These are phyloP conservation scores for Psephotus haematonotus DNA, from an alignment of 2,113 vertebrate species.

Conservation along the genomic window DNA sequence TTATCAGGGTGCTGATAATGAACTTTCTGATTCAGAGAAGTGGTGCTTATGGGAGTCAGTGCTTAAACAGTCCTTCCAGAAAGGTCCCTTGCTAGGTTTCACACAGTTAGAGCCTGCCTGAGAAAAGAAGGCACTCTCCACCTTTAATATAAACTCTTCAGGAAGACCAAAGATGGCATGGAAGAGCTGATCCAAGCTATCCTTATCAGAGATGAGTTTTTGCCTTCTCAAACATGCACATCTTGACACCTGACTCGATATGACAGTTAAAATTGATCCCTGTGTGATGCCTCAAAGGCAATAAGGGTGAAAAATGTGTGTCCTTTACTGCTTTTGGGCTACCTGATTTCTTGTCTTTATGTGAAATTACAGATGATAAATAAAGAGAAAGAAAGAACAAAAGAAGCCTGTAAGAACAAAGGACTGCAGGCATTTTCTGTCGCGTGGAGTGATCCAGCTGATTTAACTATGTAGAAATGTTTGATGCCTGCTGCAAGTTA, in stretches of 20 bases:
- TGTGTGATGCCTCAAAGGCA: background rate
- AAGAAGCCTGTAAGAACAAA: background rate
- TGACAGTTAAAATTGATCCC: background rate
- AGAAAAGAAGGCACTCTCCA: background rate
- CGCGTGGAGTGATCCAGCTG: conserved; percentile 1
- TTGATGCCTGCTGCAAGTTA: background rate
- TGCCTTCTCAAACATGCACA: background rate
- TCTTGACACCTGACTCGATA: background rate
- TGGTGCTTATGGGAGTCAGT: background rate
- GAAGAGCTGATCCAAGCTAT: background rate
- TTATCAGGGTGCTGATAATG: too few species aligned
- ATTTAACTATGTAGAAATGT: background rate
- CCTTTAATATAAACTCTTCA: background rate
- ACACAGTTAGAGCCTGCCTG: background rate
- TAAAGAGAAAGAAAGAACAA: background rate
- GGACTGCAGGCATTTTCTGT: background rate
- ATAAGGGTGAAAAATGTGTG: background rate
- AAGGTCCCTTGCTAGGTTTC: background rate
- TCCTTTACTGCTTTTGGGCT: background rate
- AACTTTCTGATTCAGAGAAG: background rate
- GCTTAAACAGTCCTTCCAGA: too few species aligned
- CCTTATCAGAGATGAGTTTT: background rate
- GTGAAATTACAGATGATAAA: background rate
- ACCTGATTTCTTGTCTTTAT: background rate
- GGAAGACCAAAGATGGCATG: background rate